Base-by-base conservation (phyloP, 2,888 invertebrate genomes). In the Folsomia candida region DNA sequence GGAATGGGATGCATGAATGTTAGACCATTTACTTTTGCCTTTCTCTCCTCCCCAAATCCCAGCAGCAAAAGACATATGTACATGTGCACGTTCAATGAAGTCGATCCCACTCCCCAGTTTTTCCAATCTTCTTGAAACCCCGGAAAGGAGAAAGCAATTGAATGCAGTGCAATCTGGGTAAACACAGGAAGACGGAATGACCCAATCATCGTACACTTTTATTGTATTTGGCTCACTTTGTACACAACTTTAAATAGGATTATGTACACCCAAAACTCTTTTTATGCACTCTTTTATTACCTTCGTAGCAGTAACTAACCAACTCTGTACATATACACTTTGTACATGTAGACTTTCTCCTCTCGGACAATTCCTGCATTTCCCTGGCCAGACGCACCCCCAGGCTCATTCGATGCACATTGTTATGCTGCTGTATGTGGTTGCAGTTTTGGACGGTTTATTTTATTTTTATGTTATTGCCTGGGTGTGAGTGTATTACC, bases 221-320 rank as follows among this genome's bases (percentile, higher is more conserved):
- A 61, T 61, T 61, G 61, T n/a, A 61, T 3, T 61, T 61, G 61
- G 61, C 61, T 61, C 61, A 61, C 61, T 61, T 28, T 28, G 61
- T 61, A 61, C 28, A 61, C 18, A 29, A 61, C 61, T 61, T 61
- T 61, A 61, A 61, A 61, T 61, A 29, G 61, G 61, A 61, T 61
- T 61, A 61, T 61, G 22, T 61, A 26, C 29, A 27, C 61, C 26
- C 26, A 61, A 61, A n/a, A 29, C 29, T 28, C 18, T n/a, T 61
- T 61, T 61, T 61, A 61, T 61, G 27, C 61, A 61, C 28, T 28
- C 27, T 61, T 61, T 61, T 61, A 61, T 28, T 26, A n/a, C 28
- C 9, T 18, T n/a, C 14, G 59, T 18, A n/a, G 54, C 59, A 37
- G 37, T 37, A 37, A n/a, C n/a, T n/a, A n/a, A 47, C 47, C 47